phyloP scores from a whole-genome alignment of 2,113 vertebrate genomes.

The Vireo altiloquus region DNA sequence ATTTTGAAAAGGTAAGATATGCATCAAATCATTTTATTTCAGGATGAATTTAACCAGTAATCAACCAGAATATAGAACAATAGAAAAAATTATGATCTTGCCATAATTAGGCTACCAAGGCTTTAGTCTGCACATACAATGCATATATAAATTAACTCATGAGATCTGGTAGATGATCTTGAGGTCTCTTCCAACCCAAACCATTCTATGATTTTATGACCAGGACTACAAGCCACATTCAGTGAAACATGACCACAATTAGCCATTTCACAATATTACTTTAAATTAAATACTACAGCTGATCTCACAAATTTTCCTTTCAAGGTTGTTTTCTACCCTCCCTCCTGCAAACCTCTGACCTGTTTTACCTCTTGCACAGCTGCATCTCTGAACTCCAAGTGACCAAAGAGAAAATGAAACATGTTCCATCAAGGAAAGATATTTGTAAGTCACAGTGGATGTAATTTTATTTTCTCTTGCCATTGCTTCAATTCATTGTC shows the following conservation, averaged over 20 bases:
- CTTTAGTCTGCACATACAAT: background rate
- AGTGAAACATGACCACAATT: background rate
- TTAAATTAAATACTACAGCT: background rate
- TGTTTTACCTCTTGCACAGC: background rate
- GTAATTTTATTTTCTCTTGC: background rate
- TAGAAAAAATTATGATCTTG: background rate
- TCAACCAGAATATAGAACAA: background rate
- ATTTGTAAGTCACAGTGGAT: background rate
- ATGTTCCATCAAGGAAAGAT: background rate
- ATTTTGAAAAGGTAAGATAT: background rate
- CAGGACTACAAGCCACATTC: background rate
- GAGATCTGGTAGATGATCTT: background rate
- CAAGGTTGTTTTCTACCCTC: background rate
- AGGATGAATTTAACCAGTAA: background rate
- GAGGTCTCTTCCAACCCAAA: background rate
- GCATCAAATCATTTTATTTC: background rate
- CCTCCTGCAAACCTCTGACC: background rate
- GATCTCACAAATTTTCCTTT: background rate
- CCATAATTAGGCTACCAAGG: background rate
- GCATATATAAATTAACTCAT: background rate
- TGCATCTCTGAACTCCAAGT: background rate
- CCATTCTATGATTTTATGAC: background rate
- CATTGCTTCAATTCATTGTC: background rate
- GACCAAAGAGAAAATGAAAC: conserved; percentile 6
- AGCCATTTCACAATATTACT: background rate